phyloP scores from a whole-genome alignment of 2,113 vertebrate species.

The Centrocercus urophasianus region DNA sequence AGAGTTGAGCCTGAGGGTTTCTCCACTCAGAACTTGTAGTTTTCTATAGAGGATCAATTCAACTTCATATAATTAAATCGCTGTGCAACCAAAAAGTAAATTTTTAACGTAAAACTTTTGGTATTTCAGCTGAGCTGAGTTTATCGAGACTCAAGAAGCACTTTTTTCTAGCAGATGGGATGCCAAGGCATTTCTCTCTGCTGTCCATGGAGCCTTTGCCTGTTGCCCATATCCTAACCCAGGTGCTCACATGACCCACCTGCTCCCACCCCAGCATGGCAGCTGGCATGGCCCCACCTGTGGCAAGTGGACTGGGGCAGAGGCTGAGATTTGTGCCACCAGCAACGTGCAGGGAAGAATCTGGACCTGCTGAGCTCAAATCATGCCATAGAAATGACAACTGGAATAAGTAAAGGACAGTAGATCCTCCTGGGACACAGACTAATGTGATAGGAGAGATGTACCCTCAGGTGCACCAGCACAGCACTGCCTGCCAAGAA shows the following conservation, averaged over 20 bases:
- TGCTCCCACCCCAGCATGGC: accelerated
- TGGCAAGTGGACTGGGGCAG: background rate
- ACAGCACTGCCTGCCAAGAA: background rate
- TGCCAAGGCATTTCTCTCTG: accelerated
- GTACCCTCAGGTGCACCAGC: background rate
- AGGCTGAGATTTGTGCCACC: background rate
- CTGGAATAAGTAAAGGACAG: background rate
- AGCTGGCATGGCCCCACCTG: accelerated
- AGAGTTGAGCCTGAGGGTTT: background rate
- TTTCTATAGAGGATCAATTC: background rate
- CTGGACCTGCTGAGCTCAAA: accelerated
- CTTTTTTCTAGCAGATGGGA: background rate
- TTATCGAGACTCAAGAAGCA: accelerated
- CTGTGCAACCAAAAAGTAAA: background rate
- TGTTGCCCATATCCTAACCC: background rate
- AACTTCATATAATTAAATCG: too few species aligned
- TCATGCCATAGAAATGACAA: background rate
- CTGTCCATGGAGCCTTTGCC: background rate
- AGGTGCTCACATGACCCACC: accelerated
- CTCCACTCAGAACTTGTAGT: background rate
- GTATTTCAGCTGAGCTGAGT: accelerated
- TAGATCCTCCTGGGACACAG: background rate
- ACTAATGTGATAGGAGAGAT: accelerated
- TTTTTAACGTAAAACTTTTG: background rate
- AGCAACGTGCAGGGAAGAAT: accelerated